Percentiles rank a stretch among this genome's conserved stretches.
These are phyloP conservation scores for Ammodramus savannarum DNA, from an alignment of 2,113 vertebrate species.

Conservation along the genomic window DNA sequence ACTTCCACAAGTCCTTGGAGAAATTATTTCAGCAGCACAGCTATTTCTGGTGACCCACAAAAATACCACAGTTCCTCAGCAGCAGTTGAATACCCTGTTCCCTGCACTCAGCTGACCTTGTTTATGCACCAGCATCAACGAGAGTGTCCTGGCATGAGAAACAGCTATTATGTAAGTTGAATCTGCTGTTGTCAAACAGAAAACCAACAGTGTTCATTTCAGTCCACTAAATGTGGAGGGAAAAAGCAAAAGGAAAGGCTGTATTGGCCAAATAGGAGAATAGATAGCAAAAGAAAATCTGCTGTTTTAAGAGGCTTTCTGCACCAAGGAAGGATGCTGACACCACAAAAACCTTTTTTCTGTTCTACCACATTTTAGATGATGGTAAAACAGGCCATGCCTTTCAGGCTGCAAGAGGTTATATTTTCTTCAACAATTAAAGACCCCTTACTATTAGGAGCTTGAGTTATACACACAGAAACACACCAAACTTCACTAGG, in stretches of 20 bases:
- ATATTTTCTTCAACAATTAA: not conserved
- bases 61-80: conserved; percentile 12
- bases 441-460: not conserved
- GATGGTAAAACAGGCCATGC: not conserved
- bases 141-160: conserved; percentile 27
- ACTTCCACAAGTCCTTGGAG: not conserved
- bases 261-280: not conserved
- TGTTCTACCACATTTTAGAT: not conserved
- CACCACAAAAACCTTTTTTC: not conserved
- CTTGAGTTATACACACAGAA: not conserved
- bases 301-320: not conserved
- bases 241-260: not conserved
- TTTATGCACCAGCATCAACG: conserved; percentile 8
- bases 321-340: not conserved
- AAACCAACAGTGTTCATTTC: not conserved
- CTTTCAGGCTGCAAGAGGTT: not conserved
- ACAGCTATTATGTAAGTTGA: conserved; percentile 42
- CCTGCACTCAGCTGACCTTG: conserved; percentile 58
- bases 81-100: conserved; percentile 32
- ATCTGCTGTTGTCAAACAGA: conserved; percentile 41
- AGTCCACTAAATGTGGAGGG: not conserved
- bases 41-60: conserved; percentile 61
- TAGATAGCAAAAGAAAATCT: not conserved
- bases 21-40: conserved; percentile 4
- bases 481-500: not conserved